phyloP scores from a whole-genome alignment of 2,797 vertebrate genomes.

The Amblyopsis hoosieri region DNA sequence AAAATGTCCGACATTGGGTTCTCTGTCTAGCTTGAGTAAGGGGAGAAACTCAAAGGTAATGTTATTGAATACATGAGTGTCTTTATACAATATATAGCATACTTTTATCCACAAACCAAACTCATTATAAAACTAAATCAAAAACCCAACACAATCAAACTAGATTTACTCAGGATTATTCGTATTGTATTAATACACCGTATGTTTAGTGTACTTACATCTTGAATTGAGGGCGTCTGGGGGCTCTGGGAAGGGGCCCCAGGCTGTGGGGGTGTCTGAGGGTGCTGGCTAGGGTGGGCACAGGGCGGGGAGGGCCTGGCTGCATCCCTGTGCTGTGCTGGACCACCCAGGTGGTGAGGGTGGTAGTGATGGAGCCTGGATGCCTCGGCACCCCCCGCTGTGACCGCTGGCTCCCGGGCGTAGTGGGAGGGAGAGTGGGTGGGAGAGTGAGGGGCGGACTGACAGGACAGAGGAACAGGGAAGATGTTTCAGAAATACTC shows the following conservation, averaged over 20 bases:
- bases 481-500: background rate
- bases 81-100: no score
- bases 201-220: constrained; percentile 75
- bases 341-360: constrained; percentile 30
- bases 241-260: constrained; percentile 8
- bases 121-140: no score
- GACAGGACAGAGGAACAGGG: background rate
- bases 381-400: constrained; percentile 75
- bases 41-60: no score
- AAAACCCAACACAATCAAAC: no score
- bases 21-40: no score
- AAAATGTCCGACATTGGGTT: no score
- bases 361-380: constrained; percentile 12
- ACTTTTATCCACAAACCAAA: no score
- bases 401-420: constrained; percentile 68
- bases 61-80: no score
- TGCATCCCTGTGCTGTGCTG: constrained; percentile 41
- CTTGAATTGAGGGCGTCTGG: constrained; percentile 81
- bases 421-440: constrained; percentile 47
- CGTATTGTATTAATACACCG: no score
- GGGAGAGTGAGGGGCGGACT: constrained; percentile 48
- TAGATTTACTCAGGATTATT: no score
- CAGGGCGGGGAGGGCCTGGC: constrained; percentile 51
- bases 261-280: constrained; percentile 34
- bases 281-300: constrained; percentile 9